phyloP scores from a whole-genome alignment of 2,797 vertebrate species.

The Crenichthys baileyi region DNA sequence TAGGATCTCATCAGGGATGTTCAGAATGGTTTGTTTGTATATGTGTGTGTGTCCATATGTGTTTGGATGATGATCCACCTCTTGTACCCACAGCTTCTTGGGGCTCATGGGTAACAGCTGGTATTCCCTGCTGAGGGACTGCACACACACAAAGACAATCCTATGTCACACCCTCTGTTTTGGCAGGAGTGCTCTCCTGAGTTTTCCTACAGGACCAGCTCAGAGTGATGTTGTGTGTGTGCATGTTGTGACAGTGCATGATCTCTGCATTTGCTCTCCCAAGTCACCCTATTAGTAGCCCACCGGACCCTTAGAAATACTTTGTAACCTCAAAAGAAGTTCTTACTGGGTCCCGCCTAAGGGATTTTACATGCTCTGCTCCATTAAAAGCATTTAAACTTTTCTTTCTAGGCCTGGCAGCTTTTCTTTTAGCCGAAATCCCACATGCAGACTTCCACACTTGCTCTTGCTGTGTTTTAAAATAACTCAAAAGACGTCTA shows the following conservation, averaged over 20 bases:
- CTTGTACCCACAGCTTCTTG: conserved; percentile 36
- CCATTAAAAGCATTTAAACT: conserved; percentile 66
- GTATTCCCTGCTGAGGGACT: conserved; percentile 52
- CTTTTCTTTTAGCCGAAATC: conserved; percentile 20
- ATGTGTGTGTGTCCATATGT: conserved; percentile 13
- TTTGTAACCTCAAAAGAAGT: conserved; percentile 47
- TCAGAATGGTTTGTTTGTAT: not conserved
- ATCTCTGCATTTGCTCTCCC: conserved; percentile 55
- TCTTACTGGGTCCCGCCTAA: conserved; percentile 46
- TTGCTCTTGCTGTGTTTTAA: conserved; percentile 27
- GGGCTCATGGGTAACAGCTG: conserved; percentile 66
- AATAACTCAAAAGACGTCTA: conserved; percentile 27
- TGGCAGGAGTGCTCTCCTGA: conserved; percentile 40
- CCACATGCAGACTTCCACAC: conserved; percentile 27
- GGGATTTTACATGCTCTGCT: conserved; percentile 50
- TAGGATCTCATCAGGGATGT: conserved; percentile 31
- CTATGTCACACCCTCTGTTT: conserved; percentile 55
- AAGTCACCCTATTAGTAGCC: conserved; percentile 59
- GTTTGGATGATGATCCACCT: conserved; percentile 48
- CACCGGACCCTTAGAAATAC: conserved; percentile 54
- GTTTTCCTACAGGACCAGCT: conserved; percentile 37
- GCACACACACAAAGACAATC: conserved; percentile 30
- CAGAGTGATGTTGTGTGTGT: conserved; percentile 33
- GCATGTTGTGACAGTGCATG: conserved; percentile 37
- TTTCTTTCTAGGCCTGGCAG: conserved; percentile 55